A percentile compares a stretch with the other conserved stretches of the same genome.
Evolutionary conservation across 2,888 invertebrate genomes (phyloP).

Genomic region (Meiosimyza decipiens): DNA sequence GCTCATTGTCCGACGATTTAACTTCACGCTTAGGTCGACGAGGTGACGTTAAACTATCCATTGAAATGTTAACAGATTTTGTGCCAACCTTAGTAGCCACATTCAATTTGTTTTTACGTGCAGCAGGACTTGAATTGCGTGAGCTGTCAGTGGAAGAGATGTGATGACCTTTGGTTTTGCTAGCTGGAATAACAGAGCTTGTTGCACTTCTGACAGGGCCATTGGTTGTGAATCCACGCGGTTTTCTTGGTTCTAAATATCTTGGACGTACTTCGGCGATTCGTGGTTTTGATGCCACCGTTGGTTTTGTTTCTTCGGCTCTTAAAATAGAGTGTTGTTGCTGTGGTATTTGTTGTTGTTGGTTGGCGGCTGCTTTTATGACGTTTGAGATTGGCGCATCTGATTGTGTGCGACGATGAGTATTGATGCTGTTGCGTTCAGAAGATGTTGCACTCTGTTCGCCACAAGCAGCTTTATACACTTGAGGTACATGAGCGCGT

Average conservation of each 20-base stretch:
- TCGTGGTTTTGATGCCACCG: conserved; percentile 41
- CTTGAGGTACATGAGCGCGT: conserved; percentile 63
- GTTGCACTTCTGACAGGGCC: conserved; percentile 63
- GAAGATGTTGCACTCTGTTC: conserved; percentile 49
- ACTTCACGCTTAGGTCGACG: conserved; percentile 51
- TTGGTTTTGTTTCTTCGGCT: conserved; percentile 38
- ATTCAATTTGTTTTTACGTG: conserved; percentile 52
- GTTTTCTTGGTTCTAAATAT: conserved; percentile 72
- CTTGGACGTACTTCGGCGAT: conserved; percentile 69
- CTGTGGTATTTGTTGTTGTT: conserved; percentile 35
- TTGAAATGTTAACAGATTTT: conserved; percentile 64
- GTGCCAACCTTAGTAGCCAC: conserved; percentile 52
- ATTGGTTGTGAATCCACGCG: conserved; percentile 41
- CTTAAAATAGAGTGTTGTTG: conserved; percentile 5
- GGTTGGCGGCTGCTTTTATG: conserved; percentile 29
- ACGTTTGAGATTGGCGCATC: conserved; percentile 56
- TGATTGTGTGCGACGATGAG: conserved; percentile 65
- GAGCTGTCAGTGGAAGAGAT: conserved; percentile 67
- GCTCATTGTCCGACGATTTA: conserved; percentile 46
- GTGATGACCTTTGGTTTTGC: conserved; percentile 55
- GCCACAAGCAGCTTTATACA: conserved; percentile 46
- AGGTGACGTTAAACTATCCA: conserved; percentile 63
- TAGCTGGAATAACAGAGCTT: conserved; percentile 61
- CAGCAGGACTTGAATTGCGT: conserved; percentile 59
- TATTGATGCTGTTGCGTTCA: conserved; percentile 52